phyloP scores from a whole-genome alignment of 2,888 invertebrate species.

The Antitype chi region DNA sequence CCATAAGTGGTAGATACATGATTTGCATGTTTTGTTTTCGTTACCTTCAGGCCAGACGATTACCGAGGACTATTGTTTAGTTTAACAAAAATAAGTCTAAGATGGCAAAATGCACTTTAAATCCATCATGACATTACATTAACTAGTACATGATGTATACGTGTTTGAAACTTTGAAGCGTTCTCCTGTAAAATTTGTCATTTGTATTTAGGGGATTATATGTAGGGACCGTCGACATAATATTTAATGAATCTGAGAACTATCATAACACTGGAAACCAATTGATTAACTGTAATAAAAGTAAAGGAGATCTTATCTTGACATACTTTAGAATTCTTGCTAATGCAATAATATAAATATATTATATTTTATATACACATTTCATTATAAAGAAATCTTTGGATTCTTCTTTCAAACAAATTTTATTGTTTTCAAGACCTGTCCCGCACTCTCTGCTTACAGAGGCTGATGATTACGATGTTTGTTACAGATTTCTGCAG shows the following conservation, averaged over 20 bases:
- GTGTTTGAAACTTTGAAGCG: too few relatives aligned
- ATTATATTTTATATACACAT: neutral
- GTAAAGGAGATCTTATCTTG: neutral
- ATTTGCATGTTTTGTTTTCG: too few relatives aligned
- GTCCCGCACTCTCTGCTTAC: neutral
- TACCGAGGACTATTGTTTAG: too few relatives aligned
- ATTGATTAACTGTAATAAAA: constrained; percentile 12
- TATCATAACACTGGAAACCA: neutral
- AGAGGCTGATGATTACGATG: constrained; percentile 3
- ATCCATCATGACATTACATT: too few relatives aligned
- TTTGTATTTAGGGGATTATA: too few relatives aligned
- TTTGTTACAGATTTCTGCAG: constrained; percentile 77
- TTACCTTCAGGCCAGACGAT: too few relatives aligned
- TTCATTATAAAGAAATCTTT: neutral
- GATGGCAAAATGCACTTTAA: too few relatives aligned
- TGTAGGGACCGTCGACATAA: too few relatives aligned
- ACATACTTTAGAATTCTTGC: neutral
- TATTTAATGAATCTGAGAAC: neutral
- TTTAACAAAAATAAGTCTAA: too few relatives aligned
- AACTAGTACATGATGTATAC: too few relatives aligned
- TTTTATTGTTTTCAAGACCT: neutral
- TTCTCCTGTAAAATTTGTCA: too few relatives aligned
- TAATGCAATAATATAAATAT: neutral
- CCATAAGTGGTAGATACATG: too few relatives aligned
- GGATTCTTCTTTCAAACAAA: neutral